Evolutionary conservation across 2,797 vertebrate species (phyloP).

Genomic region (Chloroceryle inda): DNA sequence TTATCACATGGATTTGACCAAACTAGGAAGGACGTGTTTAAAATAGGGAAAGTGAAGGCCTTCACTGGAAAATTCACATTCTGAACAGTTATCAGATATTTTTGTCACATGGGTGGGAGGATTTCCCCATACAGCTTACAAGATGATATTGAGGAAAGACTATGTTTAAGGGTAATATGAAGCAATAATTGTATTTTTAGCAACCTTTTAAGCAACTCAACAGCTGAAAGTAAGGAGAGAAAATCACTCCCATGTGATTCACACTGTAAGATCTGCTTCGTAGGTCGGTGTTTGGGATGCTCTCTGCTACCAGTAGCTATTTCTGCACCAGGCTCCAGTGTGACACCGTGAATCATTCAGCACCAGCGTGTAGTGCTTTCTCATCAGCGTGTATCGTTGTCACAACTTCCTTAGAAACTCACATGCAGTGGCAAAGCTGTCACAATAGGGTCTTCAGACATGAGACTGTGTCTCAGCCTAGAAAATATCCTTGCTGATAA

Average conservation of each 20-base stretch:
- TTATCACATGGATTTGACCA: not conserved
- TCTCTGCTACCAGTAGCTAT: not conserved
- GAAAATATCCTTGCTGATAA: not conserved
- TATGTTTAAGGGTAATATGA: constrained; percentile 33
- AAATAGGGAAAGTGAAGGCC: not conserved
- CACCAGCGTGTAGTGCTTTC: not conserved
- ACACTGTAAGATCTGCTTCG: not conserved
- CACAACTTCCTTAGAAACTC: not conserved
- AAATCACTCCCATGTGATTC: constrained; percentile 27
- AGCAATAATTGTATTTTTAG: constrained; percentile 55
- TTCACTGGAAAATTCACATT: not conserved
- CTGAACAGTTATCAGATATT: constrained; percentile 1
- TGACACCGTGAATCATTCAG: not conserved
- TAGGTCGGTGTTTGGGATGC: constrained; percentile 26
- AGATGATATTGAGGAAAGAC: constrained; percentile 11
- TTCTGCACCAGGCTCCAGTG: constrained; percentile 21
- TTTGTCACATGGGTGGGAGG: constrained; percentile 13
- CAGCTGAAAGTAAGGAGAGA: constrained; percentile 14
- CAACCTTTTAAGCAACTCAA: constrained; percentile 6
- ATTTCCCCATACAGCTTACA: constrained; percentile 36
- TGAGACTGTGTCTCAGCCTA: not conserved
- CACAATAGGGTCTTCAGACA: not conserved
- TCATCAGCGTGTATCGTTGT: not conserved
- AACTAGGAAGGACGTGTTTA: not conserved
- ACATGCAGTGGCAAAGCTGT: not conserved